phyloP scores from a whole-genome alignment of 2,113 vertebrate species.

The Alligator mississippiensis region DNA sequence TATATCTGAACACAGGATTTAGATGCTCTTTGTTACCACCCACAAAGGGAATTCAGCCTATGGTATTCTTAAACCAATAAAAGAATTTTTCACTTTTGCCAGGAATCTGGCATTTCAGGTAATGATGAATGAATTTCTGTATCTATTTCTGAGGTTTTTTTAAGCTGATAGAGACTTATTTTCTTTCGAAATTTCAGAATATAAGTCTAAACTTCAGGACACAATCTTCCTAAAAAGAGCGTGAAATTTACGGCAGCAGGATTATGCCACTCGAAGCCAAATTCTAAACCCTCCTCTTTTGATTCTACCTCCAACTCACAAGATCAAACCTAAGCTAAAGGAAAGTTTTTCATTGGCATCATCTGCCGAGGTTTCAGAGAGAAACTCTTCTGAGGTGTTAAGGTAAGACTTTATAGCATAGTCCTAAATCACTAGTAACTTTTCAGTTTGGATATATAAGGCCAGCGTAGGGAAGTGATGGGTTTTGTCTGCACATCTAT shows the following conservation, averaged over 20 bases:
- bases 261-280: background rate
- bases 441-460: background rate
- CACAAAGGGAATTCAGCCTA: background rate
- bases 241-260: background rate
- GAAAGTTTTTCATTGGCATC: background rate
- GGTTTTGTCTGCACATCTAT: background rate
- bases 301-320: background rate
- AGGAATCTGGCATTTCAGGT: background rate
- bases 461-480: background rate
- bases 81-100: background rate
- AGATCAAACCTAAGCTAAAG: background rate
- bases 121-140: background rate
- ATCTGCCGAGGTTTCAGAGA: background rate
- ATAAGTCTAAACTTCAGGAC: background rate
- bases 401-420: background rate
- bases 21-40: background rate
- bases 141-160: background rate
- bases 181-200: background rate
- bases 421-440: background rate
- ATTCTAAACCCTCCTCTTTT: background rate
- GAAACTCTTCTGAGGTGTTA: fast-evolving
- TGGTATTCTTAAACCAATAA: background rate
- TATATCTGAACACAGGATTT: background rate
- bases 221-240: background rate
- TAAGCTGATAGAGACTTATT: background rate